Evolutionary conservation across 2,797 vertebrate species (phyloP).

Genomic region (Mionectes olivaceus): DNA sequence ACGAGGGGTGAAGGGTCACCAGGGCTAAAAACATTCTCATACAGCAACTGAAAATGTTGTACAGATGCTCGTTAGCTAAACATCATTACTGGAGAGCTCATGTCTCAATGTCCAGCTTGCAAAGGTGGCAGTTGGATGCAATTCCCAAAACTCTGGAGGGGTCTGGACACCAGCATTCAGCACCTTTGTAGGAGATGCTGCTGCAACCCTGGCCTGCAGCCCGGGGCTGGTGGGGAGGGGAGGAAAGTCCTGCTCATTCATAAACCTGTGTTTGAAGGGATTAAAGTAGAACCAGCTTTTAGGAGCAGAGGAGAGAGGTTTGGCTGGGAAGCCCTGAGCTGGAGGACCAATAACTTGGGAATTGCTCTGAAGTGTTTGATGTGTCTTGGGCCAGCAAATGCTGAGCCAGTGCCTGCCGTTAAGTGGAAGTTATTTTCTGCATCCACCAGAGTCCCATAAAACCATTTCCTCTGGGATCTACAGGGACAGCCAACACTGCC

Average conservation of each 20-base stretch:
- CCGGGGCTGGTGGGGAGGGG: not conserved
- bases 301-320: slow-evolving; percentile 22
- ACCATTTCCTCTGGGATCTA: slow-evolving; percentile 46
- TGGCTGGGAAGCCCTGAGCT: slow-evolving; percentile 40
- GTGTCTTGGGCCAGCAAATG: not conserved
- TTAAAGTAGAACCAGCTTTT: slow-evolving; percentile 51
- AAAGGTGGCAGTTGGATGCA: not conserved
- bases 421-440: slow-evolving; percentile 60
- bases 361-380: slow-evolving; percentile 51
- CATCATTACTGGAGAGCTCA: accelerated
- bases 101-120: not conserved
- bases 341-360: slow-evolving; percentile 51
- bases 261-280: not conserved
- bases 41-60: accelerated
- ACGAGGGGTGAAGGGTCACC: not conserved
- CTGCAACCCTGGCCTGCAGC: not conserved
- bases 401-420: slow-evolving; percentile 44
- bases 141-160: not conserved
- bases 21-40: not conserved
- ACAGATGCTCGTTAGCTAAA: not conserved
- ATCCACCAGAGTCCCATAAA: slow-evolving; percentile 52
- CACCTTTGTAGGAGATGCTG: not conserved
- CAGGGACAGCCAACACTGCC: slow-evolving; percentile 21
- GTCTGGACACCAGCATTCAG: not conserved
- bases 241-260: slow-evolving; percentile 31